These are phyloP conservation scores for Syngnathus typhle DNA, from an alignment of 2,113 vertebrate species.

Conservation along the genomic window DNA sequence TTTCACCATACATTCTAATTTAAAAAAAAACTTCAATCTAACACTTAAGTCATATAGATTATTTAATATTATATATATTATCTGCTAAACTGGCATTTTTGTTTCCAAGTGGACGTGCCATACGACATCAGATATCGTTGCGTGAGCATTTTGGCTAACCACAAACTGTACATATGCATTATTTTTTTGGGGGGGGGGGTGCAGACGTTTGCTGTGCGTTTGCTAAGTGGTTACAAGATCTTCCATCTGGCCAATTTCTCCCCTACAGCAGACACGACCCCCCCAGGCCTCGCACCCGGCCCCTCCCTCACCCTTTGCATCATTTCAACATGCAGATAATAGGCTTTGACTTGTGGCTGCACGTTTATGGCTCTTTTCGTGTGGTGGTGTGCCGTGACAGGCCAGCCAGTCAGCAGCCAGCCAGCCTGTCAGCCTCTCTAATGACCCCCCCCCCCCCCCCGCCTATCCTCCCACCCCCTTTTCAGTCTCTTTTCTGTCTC, in stretches of 20 bases:
- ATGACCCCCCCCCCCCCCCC: constrained; percentile 85
- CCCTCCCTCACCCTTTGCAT: constrained; percentile 65
- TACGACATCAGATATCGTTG: background rate
- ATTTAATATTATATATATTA: too few relatives aligned
- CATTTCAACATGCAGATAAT: constrained; percentile 99
- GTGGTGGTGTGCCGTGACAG: constrained; percentile 99
- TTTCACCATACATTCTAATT: too few relatives aligned
- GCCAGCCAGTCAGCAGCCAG: constrained; percentile 98
- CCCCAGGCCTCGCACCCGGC: constrained; percentile 57
- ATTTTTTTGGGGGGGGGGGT: constrained; percentile 46
- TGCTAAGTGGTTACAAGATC: constrained; percentile 85
- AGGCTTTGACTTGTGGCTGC: constrained; percentile 99
- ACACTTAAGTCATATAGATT: too few relatives aligned
- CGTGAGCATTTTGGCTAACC: background rate
- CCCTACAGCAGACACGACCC: constrained; percentile 75
- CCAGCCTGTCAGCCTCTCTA: constrained; percentile 99
- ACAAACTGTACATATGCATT: constrained; percentile 60
- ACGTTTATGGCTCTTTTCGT: constrained; percentile 99
- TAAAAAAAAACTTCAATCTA: too few relatives aligned
- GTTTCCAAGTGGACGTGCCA: constrained; percentile 12
- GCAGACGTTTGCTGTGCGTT: constrained; percentile 82
- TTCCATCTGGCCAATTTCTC: constrained; percentile 78
- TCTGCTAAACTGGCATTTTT: background rate
- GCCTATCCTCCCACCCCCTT: background rate
- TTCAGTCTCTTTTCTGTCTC: constrained; percentile 99